Conservation (phyloP, 1,140 invertebrate species). For the Thrips palmi region DNA sequence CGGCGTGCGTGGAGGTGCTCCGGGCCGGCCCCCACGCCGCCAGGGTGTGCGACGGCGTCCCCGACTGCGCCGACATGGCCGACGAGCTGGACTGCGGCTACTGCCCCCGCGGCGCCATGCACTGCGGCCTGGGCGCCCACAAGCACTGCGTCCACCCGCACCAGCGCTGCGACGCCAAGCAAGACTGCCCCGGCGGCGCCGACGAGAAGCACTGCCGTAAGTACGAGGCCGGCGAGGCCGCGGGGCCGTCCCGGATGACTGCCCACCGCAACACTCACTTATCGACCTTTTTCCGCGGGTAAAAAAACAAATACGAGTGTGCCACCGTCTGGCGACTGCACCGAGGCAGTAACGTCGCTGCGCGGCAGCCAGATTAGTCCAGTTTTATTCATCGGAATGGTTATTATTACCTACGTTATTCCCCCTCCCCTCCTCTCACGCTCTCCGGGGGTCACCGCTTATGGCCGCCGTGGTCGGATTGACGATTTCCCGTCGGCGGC, state of each 20-base stretch:
- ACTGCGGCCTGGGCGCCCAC: slow-evolving; percentile 61
- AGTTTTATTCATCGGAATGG: no score
- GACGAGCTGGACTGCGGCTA: slow-evolving; percentile 64
- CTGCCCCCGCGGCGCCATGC: slow-evolving; percentile 45
- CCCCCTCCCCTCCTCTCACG: no score
- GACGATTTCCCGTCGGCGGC: no score
- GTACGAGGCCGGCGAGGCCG: no score
- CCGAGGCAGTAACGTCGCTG: no score
- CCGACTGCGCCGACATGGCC: slow-evolving; percentile 65
- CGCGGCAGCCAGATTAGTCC: no score
- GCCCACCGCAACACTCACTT: not conserved
- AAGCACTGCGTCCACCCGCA: slow-evolving; percentile 47
- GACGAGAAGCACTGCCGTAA: slow-evolving; percentile 72
- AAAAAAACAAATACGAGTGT: no score
- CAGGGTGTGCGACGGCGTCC: slow-evolving; percentile 64
- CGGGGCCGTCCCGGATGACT: not conserved
- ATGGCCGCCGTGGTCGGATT: no score
- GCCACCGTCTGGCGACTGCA: no score
- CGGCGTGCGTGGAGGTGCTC: slow-evolving; percentile 50
- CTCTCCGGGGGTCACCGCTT: no score
- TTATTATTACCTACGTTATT: no score
- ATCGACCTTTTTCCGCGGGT: no score
- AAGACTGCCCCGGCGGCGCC: slow-evolving; percentile 67
- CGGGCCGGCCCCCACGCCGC: slow-evolving; percentile 49
- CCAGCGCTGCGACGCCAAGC: slow-evolving; percentile 59